Percentiles rank a stretch among this genome's conserved stretches.
These are phyloP conservation scores for Trichonephila inaurata DNA, from an alignment of 1,140 invertebrate species.

Conservation along the genomic window DNA sequence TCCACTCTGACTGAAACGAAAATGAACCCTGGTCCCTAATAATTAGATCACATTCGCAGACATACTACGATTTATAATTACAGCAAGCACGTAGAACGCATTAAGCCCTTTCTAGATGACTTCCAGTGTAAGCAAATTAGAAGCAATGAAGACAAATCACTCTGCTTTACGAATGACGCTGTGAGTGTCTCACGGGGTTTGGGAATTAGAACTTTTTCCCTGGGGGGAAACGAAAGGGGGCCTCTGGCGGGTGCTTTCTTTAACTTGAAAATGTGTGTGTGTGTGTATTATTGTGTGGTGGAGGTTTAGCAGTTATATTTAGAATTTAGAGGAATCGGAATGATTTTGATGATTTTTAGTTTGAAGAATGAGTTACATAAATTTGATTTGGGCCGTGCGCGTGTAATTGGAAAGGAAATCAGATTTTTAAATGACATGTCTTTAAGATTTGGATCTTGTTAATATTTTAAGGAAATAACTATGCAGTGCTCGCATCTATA, in stretches of 20 bases:
- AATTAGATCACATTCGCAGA: constrained; percentile 63
- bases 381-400: neutral
- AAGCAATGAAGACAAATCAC: constrained; percentile 67
- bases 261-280: constrained; percentile 13
- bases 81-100: constrained; percentile 39
- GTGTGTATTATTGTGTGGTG: neutral
- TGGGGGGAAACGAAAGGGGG: neutral
- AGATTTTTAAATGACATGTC: too few species aligned
- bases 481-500: too few species aligned
- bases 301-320: neutral
- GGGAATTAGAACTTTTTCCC: neutral
- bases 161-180: constrained; percentile 15
- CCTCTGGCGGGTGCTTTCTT: neutral
- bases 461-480: too few species aligned
- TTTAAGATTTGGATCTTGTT: too few species aligned
- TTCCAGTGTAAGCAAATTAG: constrained; percentile 64
- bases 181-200: neutral
- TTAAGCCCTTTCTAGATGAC: constrained; percentile 36
- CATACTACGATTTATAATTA: constrained; percentile 68
- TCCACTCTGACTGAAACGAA: neutral
- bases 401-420: too few species aligned
- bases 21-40: constrained; percentile 44
- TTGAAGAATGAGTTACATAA: neutral
- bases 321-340: neutral
- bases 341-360: neutral